phyloP scores from a whole-genome alignment of 2,888 invertebrate species.

The Thymelicus sylvestris region DNA sequence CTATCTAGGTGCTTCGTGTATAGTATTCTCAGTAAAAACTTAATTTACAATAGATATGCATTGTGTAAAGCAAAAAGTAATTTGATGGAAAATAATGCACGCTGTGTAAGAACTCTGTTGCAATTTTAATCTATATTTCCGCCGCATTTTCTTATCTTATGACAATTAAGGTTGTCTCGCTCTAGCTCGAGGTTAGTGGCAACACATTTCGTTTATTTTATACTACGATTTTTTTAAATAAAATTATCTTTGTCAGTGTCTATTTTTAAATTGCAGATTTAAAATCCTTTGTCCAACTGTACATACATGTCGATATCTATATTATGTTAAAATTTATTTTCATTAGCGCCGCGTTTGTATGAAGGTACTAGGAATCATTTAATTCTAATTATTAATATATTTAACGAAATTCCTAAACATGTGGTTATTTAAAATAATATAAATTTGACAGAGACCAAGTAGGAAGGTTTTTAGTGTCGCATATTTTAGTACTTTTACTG shows the following conservation, averaged over 20 bases:
- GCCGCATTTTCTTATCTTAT: no score
- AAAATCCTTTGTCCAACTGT: slow-evolving; percentile 13
- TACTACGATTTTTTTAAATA: neutral
- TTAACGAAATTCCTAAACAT: neutral
- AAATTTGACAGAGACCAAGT: neutral
- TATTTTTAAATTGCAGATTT: slow-evolving; percentile 20
- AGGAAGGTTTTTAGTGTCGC: neutral
- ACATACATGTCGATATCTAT: slow-evolving; percentile 15
- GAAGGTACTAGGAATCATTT: neutral
- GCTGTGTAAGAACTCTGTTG: no score
- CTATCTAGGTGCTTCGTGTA: no score
- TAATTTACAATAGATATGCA: no score
- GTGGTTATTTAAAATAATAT: neutral
- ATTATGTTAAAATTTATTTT: slow-evolving; percentile 7
- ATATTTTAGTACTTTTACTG: slow-evolving; percentile 4
- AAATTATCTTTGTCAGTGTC: neutral
- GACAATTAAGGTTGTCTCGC: no score
- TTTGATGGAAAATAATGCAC: no score
- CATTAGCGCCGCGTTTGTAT: slow-evolving; percentile 17
- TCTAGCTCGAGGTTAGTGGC: no score
- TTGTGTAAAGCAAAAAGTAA: no score
- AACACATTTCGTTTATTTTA: neutral
- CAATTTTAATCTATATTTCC: no score
- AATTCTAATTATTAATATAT: neutral
- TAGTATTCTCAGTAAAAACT: no score